Percentiles rank a stretch among this genome's conserved stretches.
These are phyloP conservation scores for Octonoba sinensis DNA, from an alignment of 2,888 invertebrate genomes.

Conservation along the genomic window DNA sequence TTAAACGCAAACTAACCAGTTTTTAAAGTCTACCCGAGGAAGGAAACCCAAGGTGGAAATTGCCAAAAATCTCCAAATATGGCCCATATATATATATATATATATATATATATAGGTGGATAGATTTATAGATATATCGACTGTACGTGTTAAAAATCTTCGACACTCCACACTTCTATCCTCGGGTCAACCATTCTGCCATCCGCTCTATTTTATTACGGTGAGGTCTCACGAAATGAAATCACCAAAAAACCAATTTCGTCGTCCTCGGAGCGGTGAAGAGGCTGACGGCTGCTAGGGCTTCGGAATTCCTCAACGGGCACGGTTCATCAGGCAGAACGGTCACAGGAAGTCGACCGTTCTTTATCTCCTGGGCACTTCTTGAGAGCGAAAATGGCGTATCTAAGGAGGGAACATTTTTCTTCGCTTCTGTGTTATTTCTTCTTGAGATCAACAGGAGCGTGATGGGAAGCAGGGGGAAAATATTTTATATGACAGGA, in stretches of 20 bases:
- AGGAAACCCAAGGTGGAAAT: too few species aligned
- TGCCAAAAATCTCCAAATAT: too few species aligned
- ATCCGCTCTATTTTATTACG: slow-evolving; percentile 53
- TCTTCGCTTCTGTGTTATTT: background rate
- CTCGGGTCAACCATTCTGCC: slow-evolving; percentile 35
- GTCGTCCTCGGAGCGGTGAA: slow-evolving; percentile 43
- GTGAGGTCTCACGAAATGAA: slow-evolving; percentile 48
- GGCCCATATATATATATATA: too few species aligned
- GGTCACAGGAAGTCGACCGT: slow-evolving; percentile 46
- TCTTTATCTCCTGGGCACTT: slow-evolving; percentile 24
- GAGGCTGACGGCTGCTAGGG: slow-evolving; percentile 30
- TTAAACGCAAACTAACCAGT: too few species aligned
- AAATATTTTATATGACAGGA: too few species aligned
- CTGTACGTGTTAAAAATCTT: slow-evolving; percentile 4
- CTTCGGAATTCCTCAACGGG: slow-evolving; percentile 50
- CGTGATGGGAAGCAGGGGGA: too few species aligned
- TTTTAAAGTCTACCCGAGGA: too few species aligned
- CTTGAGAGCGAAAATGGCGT: slow-evolving; percentile 25
- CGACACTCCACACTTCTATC: slow-evolving; percentile 3
- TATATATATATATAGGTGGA: background rate
- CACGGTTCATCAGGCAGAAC: slow-evolving; percentile 54
- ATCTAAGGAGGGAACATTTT: background rate
- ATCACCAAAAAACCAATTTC: slow-evolving; percentile 64
- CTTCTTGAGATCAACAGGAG: background rate
- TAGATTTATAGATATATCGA: background rate